These are phyloP conservation scores for Sarcoramphus papa DNA, from an alignment of 2,797 vertebrate species.

Conservation along the genomic window DNA sequence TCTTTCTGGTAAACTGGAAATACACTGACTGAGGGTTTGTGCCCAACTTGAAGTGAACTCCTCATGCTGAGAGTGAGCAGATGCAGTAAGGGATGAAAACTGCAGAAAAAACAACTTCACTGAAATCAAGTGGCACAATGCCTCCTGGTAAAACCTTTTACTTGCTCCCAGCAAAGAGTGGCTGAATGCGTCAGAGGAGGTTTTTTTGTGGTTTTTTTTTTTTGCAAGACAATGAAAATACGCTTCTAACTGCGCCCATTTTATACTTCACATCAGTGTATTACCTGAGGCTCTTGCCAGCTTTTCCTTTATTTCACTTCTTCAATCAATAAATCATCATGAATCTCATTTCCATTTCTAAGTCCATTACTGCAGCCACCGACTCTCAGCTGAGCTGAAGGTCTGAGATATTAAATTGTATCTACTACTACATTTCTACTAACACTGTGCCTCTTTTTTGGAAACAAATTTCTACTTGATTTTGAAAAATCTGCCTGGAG, in stretches of 20 bases:
- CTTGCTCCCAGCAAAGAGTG: not conserved
- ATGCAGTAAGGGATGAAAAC: not conserved
- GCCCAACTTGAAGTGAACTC: not conserved
- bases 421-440: not conserved
- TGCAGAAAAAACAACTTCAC: not conserved
- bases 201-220: not conserved
- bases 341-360: slow-evolving; percentile 14
- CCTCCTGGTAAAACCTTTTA: not conserved
- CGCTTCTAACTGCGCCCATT: not conserved
- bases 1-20: not conserved
- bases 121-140: not conserved
- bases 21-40: not conserved
- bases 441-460: not conserved
- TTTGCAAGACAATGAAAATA: not conserved
- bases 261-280: not conserved
- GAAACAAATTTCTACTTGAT: not conserved
- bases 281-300: slow-evolving; percentile 19
- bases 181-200: not conserved
- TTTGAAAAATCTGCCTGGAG: not conserved
- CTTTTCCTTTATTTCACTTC: slow-evolving; percentile 19
- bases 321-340: slow-evolving; percentile 35
- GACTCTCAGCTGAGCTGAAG: not conserved
- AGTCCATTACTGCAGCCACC: slow-evolving; percentile 2
- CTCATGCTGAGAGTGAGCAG: not conserved
- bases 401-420: not conserved